Base-by-base conservation (phyloP, 2,888 invertebrate genomes). In the Apamea monoglypha region DNA sequence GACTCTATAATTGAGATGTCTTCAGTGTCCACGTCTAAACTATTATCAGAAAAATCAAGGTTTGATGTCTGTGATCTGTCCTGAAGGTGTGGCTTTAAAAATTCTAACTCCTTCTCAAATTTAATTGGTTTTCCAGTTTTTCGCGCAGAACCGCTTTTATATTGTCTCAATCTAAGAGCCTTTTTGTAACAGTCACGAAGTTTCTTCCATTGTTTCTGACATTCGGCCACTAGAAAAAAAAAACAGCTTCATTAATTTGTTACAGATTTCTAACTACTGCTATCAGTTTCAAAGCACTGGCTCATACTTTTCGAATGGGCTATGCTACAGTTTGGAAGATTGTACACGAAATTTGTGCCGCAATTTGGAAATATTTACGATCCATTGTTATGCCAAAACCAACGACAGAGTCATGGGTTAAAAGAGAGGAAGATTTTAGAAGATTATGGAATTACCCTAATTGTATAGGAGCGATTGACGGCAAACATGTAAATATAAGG, bases 391-490 rank as follows among this genome's bases (percentile, higher is more conserved):
- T 85, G 85, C 80, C 85, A 75, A 68, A 71, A 73, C 87, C 87
- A 76, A 84, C 81, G 53, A 50, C 44, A 74, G 80, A 83, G 77
- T 56, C 50, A 72, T 81, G 85, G 72, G 53, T 53, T 53, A 63
- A 50, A 59, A 78, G 56, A 2, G 78, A 71, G 70, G 70, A 82
- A 68, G 85, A 84, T 64, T 87, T 87, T 74, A 73, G 63, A 74
- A 77, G 29, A 1, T 36, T 78, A 73, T 88, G 88, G 86, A 78
- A 85, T 80, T 88, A 82, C 40, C 88, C 86, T 63, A 86, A 86
- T 64, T 79, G 78, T 44, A 79, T 84, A 79, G 87, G 85, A 68
- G 84, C 85, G 25, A 80, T 85, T 36, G 83, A 83, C 63, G 83
- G n/a, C n/a, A n/a, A n/a, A n/a, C n/a, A n/a, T n/a, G n/a, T n/a